Base-by-base conservation (phyloP, 2,888 invertebrate genomes). In the Ditylenchus weischeri region DNA sequence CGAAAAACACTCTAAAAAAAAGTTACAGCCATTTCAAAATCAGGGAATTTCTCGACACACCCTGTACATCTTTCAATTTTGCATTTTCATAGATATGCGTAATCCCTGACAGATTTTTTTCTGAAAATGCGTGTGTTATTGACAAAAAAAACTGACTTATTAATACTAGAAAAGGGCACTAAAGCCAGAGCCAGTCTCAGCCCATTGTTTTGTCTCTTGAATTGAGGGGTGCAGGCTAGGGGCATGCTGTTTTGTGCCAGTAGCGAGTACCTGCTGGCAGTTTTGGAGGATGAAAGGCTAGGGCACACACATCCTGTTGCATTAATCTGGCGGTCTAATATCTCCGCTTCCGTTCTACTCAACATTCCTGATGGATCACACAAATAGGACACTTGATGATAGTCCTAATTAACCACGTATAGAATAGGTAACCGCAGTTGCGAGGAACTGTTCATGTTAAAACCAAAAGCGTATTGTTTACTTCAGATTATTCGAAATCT, bases 331-430 rank as follows among this genome's bases (percentile, higher is more conserved):
- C 54, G 38, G 43, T 72, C 67, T 18, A 70, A 49, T 11, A 73
- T 11, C 49, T 73, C 74, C 10, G 70, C 71, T 58, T 73, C 73
- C 11, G 73, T 73, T 15, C 73, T 58, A 21, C 60, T 60, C 57
- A 73, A 57, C 38, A 75, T 66, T 10, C 72, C 73, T 8, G 65
- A 54, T 2, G 73, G 73, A 54, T 73, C 73, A 54, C 73, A 72
- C 49, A 72, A 48, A 57, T 61, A 74, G 29, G 68, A 35, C 7
- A 68, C 63, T 51, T 72, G 74, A 36, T 72, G 71, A 23, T 71
- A 75, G 29, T 48, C 58, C 35, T 43, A 29, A 35, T 11, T 13
- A 29, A 29, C 7, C 10, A 59, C 8, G n/a, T 13, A 23, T 11
- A 11, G 13, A 59, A 13, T 21, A 21, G 43, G 43, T 13, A 10